These are phyloP conservation scores for Cryptocephalus moraei DNA, from an alignment of 2,888 invertebrate genomes.

Conservation along the genomic window DNA sequence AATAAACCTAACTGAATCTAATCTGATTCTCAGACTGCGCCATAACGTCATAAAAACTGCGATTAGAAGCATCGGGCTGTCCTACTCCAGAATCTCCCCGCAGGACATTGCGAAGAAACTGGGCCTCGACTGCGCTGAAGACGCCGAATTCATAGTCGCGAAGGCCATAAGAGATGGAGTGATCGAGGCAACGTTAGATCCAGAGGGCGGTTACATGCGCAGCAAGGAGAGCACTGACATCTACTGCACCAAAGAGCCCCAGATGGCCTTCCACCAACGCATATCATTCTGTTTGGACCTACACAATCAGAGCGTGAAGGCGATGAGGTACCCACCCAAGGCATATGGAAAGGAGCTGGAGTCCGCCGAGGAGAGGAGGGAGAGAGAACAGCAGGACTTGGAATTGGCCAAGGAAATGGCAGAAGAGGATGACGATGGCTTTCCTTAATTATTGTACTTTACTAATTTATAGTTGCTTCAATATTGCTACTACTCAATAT, in stretches of 20 bases:
- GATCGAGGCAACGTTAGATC: slow-evolving; percentile 94
- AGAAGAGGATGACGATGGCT: slow-evolving; percentile 95
- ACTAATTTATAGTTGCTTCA: slow-evolving; percentile 5
- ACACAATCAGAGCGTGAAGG: slow-evolving; percentile 98
- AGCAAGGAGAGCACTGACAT: slow-evolving; percentile 96
- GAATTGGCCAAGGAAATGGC: slow-evolving; percentile 99
- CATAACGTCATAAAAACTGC: slow-evolving; percentile 99
- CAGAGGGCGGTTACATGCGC: slow-evolving; percentile 91
- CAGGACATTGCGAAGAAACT: slow-evolving; percentile 91
- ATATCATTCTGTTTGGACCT: slow-evolving; percentile 96
- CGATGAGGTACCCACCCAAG: slow-evolving; percentile 98
- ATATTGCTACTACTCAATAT: background rate
- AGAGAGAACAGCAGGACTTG: slow-evolving; percentile 94
- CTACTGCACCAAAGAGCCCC: slow-evolving; percentile 93
- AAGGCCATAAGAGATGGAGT: slow-evolving; percentile 98
- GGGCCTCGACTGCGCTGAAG: slow-evolving; percentile 88
- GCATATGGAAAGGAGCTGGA: slow-evolving; percentile 97
- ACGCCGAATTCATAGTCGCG: slow-evolving; percentile 98
- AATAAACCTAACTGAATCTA: too few species aligned
- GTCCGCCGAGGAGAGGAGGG: slow-evolving; percentile 91
- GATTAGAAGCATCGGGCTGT: slow-evolving; percentile 88
- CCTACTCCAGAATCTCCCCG: slow-evolving; percentile 93
- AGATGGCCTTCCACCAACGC: slow-evolving; percentile 91
- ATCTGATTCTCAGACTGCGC: slow-evolving; percentile 73
- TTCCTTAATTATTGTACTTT: slow-evolving; percentile 38